Base-by-base conservation (phyloP, 2,888 invertebrate genomes). In the Microdon myrmicae region DNA sequence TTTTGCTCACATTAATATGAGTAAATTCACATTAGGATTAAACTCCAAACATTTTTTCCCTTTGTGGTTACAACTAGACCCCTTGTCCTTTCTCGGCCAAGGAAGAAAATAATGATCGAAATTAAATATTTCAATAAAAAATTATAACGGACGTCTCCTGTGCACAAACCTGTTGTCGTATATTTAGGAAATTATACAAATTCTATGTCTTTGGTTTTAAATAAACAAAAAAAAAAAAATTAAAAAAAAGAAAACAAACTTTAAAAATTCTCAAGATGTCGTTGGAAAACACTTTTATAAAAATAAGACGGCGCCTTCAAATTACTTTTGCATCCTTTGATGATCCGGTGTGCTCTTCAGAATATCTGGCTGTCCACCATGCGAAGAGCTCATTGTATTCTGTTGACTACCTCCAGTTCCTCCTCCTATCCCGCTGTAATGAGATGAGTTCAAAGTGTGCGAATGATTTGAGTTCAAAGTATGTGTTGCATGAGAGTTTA, bases 261-360 rank as follows among this genome's bases (percentile, higher is more conserved):
- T 23, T 28, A n/a, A 32, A 32, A 2, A 19, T 13, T 3, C 13
- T 4, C 14, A 23, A 23, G 19, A 19, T 7, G 10, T 14, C 6
- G 4, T 38, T 8, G 8, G 5, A 22, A 22, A 22, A 5, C 5
- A 22, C 22, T 6, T 22, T 22, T 22, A 22, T 8, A 22, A 22
- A 5, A 22, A 22, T 22, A 6, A 5, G 5, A n/a, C n/a, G n/a
- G n/a, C n/a, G n/a, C n/a, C n/a, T n/a, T n/a, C n/a, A n/a, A n/a
- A 31, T 41, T 64, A 64, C 32, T 64, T 64, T 13, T 79, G 85
- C 7, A 80, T 71, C 69, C 83, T 79, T 76, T 88, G 88, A 75
- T 92, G 92, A 76, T 92, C 92, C 4, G 92, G 92, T 2, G 92
- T 92, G 8, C 92, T 91, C 75, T 92, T 92, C 28, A 92, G 79